Base-by-base conservation (phyloP, 2,888 invertebrate genomes). In the Spodoptera exigua region DNA sequence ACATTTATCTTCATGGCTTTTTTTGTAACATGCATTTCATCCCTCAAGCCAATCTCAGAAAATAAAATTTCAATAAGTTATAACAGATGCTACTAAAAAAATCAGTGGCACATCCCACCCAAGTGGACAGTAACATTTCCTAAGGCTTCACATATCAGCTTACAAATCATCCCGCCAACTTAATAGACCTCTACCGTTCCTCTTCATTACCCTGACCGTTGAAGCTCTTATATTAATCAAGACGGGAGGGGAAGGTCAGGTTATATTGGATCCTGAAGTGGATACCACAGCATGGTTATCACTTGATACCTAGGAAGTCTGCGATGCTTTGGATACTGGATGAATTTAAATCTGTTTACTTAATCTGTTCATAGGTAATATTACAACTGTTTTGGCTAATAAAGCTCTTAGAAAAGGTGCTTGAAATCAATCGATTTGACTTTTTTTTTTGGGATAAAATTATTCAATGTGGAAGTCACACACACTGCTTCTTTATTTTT, bases 121-220 rank as follows among this genome's bases (percentile, higher is more conserved):
- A 62, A 73, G 67, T 47, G 54, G 51, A 67, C 46, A 36, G 44
- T 41, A 59, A 37, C 65, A 52, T 44, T 47, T 68, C 36, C 27
- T 76, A 71, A 37, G 82, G 81, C 49, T 81, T 81, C 82, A 53
- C 32, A 39, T 74, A 82, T 81, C 79, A 59, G 35, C 58, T 81
- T 75, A 39, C 78, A 5, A 0, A 0, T n/a, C 7, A 12, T 9
- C 13, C 27, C 27, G 48, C 80, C 68, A 74, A n/a, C 60, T 27
- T 61, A 48, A 4, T 5, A 61, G 70, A 69, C 13, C 66, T 11
- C 11, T 46, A 7, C 3, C 0, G 13, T 5, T 32, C 12, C 41
- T 14, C 41, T 13, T 12, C 14, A 2, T 7, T 0, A 9, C 36
- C 41, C 17, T 47, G 53, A 40, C 54, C 40, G 7, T 16, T 37